Percentiles rank a stretch among this genome's conserved stretches.
Conservation (phyloP, 2,797 vertebrate species). For the Myripristis murdjan region DNA sequence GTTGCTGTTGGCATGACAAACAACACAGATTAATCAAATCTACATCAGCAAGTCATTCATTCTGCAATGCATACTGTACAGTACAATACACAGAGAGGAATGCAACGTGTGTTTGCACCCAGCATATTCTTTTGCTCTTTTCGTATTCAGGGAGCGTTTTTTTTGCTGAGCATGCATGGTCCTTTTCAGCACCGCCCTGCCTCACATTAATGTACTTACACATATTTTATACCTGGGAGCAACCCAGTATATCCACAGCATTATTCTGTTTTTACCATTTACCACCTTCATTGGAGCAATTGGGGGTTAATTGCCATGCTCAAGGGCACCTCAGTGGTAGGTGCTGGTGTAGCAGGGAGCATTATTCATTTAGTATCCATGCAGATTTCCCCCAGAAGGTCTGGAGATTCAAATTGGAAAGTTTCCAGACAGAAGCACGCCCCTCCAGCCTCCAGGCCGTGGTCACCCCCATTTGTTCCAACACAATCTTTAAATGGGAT, state of each 20-base stretch:
- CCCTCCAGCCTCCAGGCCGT: conserved; percentile 18
- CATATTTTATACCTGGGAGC: conserved; percentile 9
- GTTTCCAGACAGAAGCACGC: conserved; percentile 16
- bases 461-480: conserved; percentile 14
- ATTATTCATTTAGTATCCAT: conserved; percentile 39
- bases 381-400: conserved; percentile 26
- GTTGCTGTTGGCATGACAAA: conserved; percentile 45
- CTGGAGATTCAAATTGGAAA: conserved; percentile 25
- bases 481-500: not conserved
- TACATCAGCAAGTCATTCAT: conserved; percentile 15
- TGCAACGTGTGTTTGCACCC: not conserved
- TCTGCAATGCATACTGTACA: not conserved
- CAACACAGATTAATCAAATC: conserved; percentile 37
- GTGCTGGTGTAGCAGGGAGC: conserved; percentile 19
- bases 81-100: not conserved
- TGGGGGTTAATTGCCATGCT: conserved; percentile 42
- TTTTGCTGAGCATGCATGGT: conserved; percentile 3
- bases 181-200: not conserved
- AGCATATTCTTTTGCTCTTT: not conserved
- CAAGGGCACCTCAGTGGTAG: conserved; percentile 8
- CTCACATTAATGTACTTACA: conserved; percentile 10
- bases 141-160: not conserved
- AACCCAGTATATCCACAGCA: not conserved
- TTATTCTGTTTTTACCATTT: conserved; percentile 23
- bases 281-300: conserved; percentile 14